Conservation (phyloP, 2,888 invertebrate genomes). For the Andrena bucephala region DNA sequence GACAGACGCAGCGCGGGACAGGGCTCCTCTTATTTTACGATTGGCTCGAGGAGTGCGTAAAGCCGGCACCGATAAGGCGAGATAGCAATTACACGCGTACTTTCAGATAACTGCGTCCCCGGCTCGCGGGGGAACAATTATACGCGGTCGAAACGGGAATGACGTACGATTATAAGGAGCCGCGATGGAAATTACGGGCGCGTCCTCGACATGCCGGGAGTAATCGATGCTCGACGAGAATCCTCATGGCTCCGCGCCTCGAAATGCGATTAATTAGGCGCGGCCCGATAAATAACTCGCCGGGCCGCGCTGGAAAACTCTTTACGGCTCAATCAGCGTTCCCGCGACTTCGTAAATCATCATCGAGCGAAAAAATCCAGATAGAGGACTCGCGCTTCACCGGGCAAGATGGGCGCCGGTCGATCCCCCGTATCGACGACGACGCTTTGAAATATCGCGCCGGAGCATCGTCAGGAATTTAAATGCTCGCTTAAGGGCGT, state of each 20-base stretch:
- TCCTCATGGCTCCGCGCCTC: not conserved
- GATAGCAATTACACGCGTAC: conserved; percentile 33
- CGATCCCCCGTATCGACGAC: conserved; percentile 1
- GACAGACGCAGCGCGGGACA: not conserved
- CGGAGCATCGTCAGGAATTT: conserved; percentile 8
- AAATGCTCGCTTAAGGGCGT: conserved; percentile 19
- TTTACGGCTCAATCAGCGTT: conserved; percentile 41
- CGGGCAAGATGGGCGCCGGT: not conserved
- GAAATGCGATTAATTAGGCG: conserved; percentile 12
- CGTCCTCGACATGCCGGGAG: conserved; percentile 2
- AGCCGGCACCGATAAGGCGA: conserved; percentile 14
- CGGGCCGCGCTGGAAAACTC: not conserved
- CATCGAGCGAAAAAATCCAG: not conserved
- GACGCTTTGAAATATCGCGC: conserved; percentile 29
- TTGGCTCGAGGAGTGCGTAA: conserved; percentile 18
- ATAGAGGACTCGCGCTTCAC: not conserved
- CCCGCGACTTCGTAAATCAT: conserved; percentile 14
- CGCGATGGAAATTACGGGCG: not conserved
- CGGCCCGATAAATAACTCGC: not conserved
- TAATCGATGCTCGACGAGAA: not conserved
- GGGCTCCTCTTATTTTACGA: conserved; percentile 1
- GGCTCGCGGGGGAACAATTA: conserved; percentile 33
- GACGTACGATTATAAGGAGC: conserved; percentile 8
- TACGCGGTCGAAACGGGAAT: not conserved
- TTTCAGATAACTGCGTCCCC: conserved; percentile 25